phyloP scores from a whole-genome alignment of 2,888 invertebrate species.

The Dascillus cervinus region DNA sequence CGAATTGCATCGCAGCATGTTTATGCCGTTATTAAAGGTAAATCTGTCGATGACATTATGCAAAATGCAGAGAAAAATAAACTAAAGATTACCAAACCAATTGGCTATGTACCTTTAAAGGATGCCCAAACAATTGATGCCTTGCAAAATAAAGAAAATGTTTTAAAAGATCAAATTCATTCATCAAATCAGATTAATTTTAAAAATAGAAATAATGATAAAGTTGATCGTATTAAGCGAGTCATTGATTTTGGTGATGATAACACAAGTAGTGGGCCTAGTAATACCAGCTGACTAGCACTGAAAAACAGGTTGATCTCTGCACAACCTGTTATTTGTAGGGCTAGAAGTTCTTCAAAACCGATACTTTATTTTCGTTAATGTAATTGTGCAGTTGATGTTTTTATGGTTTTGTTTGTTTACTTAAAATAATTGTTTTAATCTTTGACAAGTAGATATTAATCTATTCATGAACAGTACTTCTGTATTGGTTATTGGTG shows the following conservation, averaged over 20 bases:
- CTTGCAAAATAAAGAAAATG: conserved; percentile 13
- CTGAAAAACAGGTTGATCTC: conserved; percentile 4
- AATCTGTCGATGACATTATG: conserved; percentile 56
- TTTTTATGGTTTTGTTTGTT: no score
- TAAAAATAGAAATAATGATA: conserved; percentile 12
- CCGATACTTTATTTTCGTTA: conserved; percentile 13
- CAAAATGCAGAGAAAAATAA: conserved; percentile 32
- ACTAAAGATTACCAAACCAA: conserved; percentile 40
- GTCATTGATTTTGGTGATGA: conserved; percentile 35
- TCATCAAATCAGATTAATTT: no score
- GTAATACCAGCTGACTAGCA: conserved; percentile 21
- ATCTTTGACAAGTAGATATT: not conserved
- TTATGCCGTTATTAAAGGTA: conserved; percentile 56
- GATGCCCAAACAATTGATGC: conserved; percentile 30
- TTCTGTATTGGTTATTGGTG: no score
- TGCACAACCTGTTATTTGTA: conserved; percentile 6
- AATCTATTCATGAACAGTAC: no score
- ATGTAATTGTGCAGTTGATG: no score
- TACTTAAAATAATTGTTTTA: no score
- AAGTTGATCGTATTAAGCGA: conserved; percentile 32
- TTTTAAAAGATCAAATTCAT: conserved; percentile 15
- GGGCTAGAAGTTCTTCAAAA: conserved; percentile 2
- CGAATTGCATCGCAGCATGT: conserved; percentile 59
- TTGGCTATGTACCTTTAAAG: conserved; percentile 47
- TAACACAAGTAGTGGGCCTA: conserved; percentile 7